Conservation (phyloP, 1,140 invertebrate species). For the Scaptomyza pallida region DNA sequence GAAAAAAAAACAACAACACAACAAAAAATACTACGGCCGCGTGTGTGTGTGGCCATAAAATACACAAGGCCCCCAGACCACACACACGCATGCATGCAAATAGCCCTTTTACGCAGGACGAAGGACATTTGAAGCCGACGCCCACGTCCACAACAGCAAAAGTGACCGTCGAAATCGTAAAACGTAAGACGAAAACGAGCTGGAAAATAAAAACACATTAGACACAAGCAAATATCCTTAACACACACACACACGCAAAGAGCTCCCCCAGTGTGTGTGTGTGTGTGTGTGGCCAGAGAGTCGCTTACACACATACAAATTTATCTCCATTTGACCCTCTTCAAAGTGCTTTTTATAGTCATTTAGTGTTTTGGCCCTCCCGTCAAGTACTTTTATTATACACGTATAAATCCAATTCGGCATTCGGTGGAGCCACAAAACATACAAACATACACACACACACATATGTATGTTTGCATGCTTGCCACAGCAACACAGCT, state of each 20-base stretch:
- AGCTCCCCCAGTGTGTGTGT: slow-evolving; percentile 60
- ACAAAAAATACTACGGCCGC: slow-evolving; percentile 27
- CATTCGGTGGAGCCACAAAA: slow-evolving; percentile 57
- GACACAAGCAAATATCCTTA: slow-evolving; percentile 82
- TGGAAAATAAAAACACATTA: slow-evolving; percentile 81
- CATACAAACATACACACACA: slow-evolving; percentile 23
- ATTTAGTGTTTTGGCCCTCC: slow-evolving; percentile 83
- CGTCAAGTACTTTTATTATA: slow-evolving; percentile 83
- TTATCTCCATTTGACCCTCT: slow-evolving; percentile 84
- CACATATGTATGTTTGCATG: slow-evolving; percentile 8
- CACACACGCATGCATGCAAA: slow-evolving; percentile 47
- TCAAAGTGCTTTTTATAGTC: slow-evolving; percentile 84
- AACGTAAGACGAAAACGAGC: slow-evolving; percentile 81
- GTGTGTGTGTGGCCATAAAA: slow-evolving; percentile 71
- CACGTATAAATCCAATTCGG: slow-evolving; percentile 83
- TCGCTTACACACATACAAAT: slow-evolving; percentile 61
- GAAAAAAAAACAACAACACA: slow-evolving; percentile 4
- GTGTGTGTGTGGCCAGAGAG: slow-evolving; percentile 15
- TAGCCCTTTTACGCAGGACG: slow-evolving; percentile 55
- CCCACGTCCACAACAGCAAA: slow-evolving; percentile 59
- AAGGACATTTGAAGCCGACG: slow-evolving; percentile 55
- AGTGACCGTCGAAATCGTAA: slow-evolving; percentile 79
- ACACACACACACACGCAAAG: slow-evolving; percentile 56
- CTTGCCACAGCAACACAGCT: slow-evolving; percentile 41
- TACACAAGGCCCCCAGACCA: slow-evolving; percentile 36